These are phyloP conservation scores for Antechinus stuartii DNA, from an alignment of 2,113 vertebrate species.

Conservation along the genomic window DNA sequence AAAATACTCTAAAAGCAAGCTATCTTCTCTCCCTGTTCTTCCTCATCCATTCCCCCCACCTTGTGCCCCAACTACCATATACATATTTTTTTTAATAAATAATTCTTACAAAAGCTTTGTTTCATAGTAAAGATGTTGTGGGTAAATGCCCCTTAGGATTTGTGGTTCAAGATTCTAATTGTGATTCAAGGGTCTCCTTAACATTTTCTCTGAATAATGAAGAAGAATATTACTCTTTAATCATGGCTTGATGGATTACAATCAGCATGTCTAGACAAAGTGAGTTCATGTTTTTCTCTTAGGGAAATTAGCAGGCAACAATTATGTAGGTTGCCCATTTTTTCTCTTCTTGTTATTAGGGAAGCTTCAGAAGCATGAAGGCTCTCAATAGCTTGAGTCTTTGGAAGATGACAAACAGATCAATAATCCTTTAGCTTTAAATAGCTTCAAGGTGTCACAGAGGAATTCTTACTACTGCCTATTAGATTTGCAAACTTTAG, in stretches of 20 bases:
- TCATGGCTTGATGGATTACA: slow-evolving; percentile 82
- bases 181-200: slow-evolving; percentile 77
- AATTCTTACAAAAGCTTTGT: slow-evolving; percentile 58
- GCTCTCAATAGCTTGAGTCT: slow-evolving; percentile 20
- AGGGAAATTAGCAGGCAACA: slow-evolving; percentile 79
- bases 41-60: not conserved
- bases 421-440: slow-evolving; percentile 47
- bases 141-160: slow-evolving; percentile 44
- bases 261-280: slow-evolving; percentile 83
- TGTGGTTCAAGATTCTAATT: slow-evolving; percentile 75
- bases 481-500: slow-evolving; percentile 10
- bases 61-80: not conserved
- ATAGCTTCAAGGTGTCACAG: not conserved
- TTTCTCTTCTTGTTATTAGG: slow-evolving; percentile 22
- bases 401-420: slow-evolving; percentile 68
- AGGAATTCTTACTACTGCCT: not conserved
- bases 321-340: slow-evolving; percentile 68
- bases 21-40: not conserved
- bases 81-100: not conserved
- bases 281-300: slow-evolving; percentile 77
- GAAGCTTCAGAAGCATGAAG: slow-evolving; percentile 48
- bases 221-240: slow-evolving; percentile 80
- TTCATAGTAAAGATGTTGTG: slow-evolving; percentile 67
- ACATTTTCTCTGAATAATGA: slow-evolving; percentile 77
- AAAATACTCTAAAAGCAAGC: not conserved